Evolutionary conservation across 2,797 vertebrate genomes (phyloP).

Genomic region (Aeoliscus strigatus): DNA sequence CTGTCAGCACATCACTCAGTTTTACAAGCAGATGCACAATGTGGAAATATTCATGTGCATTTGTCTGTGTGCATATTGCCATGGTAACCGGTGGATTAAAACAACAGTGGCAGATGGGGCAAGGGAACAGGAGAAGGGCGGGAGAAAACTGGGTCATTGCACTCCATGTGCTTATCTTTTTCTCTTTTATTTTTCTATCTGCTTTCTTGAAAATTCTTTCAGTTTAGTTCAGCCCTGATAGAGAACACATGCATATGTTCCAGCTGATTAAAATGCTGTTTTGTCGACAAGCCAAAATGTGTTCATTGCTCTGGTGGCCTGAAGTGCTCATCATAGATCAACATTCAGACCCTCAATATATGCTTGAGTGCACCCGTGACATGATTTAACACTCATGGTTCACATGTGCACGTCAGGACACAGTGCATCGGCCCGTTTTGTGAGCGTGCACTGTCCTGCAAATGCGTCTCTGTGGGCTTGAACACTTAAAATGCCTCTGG

Average conservation of each 20-base stretch:
- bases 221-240: not conserved
- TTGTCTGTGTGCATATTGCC: constrained; percentile 9
- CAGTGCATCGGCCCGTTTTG: not conserved
- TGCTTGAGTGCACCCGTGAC: constrained; percentile 29
- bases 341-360: constrained; percentile 36
- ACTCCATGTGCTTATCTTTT: constrained; percentile 29
- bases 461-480: not conserved
- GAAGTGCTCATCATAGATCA: constrained; percentile 31
- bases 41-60: constrained; percentile 5
- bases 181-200: constrained; percentile 19
- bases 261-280: constrained; percentile 22
- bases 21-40: constrained; percentile 1
- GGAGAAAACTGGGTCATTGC: constrained; percentile 65
- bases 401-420: constrained; percentile 1
- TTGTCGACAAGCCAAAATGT: constrained; percentile 40
- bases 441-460: not conserved
- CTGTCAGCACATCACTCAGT: not conserved
- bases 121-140: constrained; percentile 31
- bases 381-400: constrained; percentile 30
- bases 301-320: constrained; percentile 14
- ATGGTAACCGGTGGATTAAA: constrained; percentile 65
- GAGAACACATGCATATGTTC: constrained; percentile 8
- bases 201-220: constrained; percentile 27
- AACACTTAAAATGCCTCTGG: constrained; percentile 11
- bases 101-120: constrained; percentile 67